Percentiles rank a stretch among this genome's conserved stretches.
Conservation (phyloP, 2,113 vertebrate genomes). For the Phyllopteryx taeniolatus region DNA sequence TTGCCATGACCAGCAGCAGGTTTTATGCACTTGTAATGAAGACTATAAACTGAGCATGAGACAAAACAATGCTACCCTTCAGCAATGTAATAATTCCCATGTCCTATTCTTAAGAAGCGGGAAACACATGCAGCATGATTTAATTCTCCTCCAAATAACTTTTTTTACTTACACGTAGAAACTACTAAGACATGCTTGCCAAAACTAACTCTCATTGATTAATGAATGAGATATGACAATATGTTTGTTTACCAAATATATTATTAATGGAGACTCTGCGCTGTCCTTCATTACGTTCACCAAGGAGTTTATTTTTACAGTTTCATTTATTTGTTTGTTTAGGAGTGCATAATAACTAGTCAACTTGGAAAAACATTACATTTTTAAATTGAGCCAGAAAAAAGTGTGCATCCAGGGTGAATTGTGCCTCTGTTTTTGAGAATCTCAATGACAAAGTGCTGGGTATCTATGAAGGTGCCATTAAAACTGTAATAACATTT, state of each 20-base stretch:
- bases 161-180: constrained; percentile 36
- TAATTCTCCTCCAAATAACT: constrained; percentile 58
- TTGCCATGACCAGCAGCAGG: constrained; percentile 55
- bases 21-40: constrained; percentile 72
- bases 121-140: constrained; percentile 37
- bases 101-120: constrained; percentile 57
- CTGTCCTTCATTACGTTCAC: neutral
- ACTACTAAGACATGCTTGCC: constrained; percentile 35
- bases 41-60: constrained; percentile 60
- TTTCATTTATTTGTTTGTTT: neutral
- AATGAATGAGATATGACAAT: constrained; percentile 9
- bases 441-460: neutral
- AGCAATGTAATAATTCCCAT: constrained; percentile 67
- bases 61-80: constrained; percentile 57
- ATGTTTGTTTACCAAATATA: neutral
- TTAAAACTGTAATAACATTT: neutral
- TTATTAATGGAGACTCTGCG: neutral
- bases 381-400: neutral
- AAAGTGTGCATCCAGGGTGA: neutral
- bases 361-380: neutral
- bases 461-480: neutral
- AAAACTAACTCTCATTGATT: constrained; percentile 49
- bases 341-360: neutral
- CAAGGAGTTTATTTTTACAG: neutral
- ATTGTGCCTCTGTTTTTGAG: neutral